A percentile compares a stretch with the other conserved stretches of the same genome.
These are phyloP conservation scores for Murina feae DNA, from an alignment of 2,113 vertebrate genomes.

Conservation along the genomic window DNA sequence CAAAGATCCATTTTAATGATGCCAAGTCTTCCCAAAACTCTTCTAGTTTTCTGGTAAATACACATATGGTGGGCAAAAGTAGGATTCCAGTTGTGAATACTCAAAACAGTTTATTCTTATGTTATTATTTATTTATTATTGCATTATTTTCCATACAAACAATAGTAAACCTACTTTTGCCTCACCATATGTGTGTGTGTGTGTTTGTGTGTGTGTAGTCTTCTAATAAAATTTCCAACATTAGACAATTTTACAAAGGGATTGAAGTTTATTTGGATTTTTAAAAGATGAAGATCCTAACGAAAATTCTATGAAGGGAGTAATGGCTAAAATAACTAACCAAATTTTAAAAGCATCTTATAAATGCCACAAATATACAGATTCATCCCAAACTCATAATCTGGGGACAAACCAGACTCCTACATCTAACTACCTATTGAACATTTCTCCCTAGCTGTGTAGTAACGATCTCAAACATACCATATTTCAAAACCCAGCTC, in stretches of 20 bases:
- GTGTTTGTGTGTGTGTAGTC: too few relatives aligned
- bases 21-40: neutral
- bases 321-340: neutral
- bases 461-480: neutral
- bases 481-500: neutral
- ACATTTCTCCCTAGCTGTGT: neutral
- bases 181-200: neutral
- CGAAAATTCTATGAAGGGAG: neutral
- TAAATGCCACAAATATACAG: neutral
- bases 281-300: neutral
- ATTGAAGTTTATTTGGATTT: neutral
- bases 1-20: neutral
- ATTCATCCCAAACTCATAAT: neutral
- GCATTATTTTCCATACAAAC: neutral
- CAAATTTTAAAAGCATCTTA: neutral
- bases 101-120: neutral
- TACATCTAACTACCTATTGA: neutral
- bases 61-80: neutral
- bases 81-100: neutral
- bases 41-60: neutral
- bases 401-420: neutral
- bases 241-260: neutral
- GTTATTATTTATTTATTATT: neutral
- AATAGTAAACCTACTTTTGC: neutral
- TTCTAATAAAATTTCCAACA: neutral